These are phyloP conservation scores for Cettia cetti DNA, from an alignment of 2,113 vertebrate genomes.

Conservation along the genomic window DNA sequence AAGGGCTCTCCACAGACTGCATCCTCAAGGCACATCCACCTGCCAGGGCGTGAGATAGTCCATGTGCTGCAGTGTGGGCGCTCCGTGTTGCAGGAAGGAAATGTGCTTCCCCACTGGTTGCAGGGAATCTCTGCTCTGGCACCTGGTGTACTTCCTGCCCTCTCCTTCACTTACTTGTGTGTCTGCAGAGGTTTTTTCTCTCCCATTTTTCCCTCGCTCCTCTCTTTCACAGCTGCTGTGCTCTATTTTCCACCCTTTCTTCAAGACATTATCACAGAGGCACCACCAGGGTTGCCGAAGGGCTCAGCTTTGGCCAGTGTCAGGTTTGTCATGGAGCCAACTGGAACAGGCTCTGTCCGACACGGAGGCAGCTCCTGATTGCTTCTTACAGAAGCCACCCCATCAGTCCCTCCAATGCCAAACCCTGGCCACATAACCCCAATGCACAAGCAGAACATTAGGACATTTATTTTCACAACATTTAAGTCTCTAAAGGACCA, in stretches of 20 bases:
- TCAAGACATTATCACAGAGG: background rate
- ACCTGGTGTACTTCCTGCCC: background rate
- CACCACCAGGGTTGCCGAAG: background rate
- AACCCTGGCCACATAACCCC: background rate
- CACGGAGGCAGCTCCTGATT: background rate
- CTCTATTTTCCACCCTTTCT: background rate
- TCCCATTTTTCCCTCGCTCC: background rate
- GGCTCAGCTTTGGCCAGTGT: background rate
- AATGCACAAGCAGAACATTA: background rate
- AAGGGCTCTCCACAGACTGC: fast-evolving
- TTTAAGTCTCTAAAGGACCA: background rate
- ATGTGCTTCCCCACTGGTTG: fast-evolving
- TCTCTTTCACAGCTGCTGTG: background rate
- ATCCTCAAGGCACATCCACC: background rate
- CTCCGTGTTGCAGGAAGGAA: background rate
- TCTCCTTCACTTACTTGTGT: background rate
- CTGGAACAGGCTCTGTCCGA: fast-evolving
- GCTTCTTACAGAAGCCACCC: background rate
- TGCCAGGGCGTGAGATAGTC: background rate
- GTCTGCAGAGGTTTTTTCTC: background rate
- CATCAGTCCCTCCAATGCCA: background rate
- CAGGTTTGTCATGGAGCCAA: fast-evolving
- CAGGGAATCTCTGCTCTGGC: background rate
- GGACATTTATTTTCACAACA: background rate
- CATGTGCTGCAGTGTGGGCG: background rate